Evolutionary conservation across 92 coral and sea anemone species (phyloP).

Genomic region (Palythoa grandis): DNA sequence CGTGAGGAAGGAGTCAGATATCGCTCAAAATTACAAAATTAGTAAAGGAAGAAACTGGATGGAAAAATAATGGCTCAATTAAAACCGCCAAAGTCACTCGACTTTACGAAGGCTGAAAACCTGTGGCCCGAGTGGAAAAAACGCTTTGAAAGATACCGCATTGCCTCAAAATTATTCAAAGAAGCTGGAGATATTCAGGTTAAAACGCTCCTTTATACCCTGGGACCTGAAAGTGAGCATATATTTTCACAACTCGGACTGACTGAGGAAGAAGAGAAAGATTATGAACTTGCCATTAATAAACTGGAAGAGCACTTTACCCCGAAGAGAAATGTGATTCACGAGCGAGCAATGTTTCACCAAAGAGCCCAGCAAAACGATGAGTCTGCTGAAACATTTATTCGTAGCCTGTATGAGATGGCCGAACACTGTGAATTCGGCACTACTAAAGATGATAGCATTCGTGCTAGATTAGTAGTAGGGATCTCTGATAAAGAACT

Average conservation of each 20-base stretch:
- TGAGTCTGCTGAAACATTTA: constrained; percentile 21
- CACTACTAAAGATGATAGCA: constrained; percentile 14
- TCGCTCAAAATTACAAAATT: background rate
- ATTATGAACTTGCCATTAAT: background rate
- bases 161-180: constrained; percentile 22
- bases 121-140: constrained; percentile 42
- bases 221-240: constrained; percentile 19
- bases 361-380: too few relatives aligned
- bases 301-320: constrained; percentile 22
- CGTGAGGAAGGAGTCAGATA: background rate
- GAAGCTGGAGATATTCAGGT: constrained; percentile 26
- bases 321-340: constrained; percentile 42
- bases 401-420: constrained; percentile 37
- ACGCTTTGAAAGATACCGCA: constrained; percentile 37
- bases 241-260: constrained; percentile 10
- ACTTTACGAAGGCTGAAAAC: constrained; percentile 20
- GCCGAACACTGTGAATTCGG: constrained; percentile 44
- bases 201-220: constrained; percentile 30
- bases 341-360: too few relatives aligned
- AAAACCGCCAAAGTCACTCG: constrained; percentile 20
- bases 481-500: constrained; percentile 8
- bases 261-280: background rate
- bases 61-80: constrained; percentile 19
- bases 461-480: too few relatives aligned
- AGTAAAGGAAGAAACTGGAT: background rate